These are phyloP conservation scores for Tragelaphus strepsiceros DNA, from an alignment of 2,113 vertebrate genomes.

Conservation along the genomic window DNA sequence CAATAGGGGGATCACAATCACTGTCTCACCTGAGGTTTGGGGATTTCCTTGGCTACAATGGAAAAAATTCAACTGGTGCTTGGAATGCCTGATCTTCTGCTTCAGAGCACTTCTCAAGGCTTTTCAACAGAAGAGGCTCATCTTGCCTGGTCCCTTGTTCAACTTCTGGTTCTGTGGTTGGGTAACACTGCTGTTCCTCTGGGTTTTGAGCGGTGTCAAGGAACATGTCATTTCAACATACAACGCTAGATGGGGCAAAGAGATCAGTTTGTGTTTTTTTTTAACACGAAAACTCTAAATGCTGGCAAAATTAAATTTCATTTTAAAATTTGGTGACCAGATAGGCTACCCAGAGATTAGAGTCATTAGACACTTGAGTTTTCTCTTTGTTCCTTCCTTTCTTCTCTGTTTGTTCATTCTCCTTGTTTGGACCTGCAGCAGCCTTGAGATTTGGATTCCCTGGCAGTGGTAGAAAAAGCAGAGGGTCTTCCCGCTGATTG, in stretches of 20 bases:
- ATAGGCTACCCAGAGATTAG: not conserved
- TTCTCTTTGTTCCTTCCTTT: not conserved
- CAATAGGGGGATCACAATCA: not conserved
- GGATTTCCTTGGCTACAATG: not conserved
- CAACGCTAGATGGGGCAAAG: constrained; percentile 50
- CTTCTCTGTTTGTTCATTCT: not conserved
- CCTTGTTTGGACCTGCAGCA: not conserved
- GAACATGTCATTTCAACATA: not conserved
- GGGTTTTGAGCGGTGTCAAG: not conserved
- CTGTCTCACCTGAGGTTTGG: not conserved
- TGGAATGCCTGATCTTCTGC: not conserved
- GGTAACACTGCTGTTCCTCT: not conserved
- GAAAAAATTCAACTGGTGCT: not conserved
- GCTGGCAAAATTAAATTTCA: not conserved
- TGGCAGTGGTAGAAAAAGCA: not conserved
- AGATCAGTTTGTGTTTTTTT: not conserved
- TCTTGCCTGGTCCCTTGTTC: not conserved
- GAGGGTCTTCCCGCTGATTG: fast-evolving
- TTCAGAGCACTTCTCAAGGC: not conserved
- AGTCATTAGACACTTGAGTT: not conserved
- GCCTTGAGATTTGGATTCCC: not conserved
- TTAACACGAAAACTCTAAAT: not conserved
- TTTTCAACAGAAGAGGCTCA: not conserved
- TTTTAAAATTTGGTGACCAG: not conserved
- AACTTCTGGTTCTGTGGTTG: not conserved